Conservation (phyloP, 2,888 invertebrate species). For the Acanthacorydalis orientalis region DNA sequence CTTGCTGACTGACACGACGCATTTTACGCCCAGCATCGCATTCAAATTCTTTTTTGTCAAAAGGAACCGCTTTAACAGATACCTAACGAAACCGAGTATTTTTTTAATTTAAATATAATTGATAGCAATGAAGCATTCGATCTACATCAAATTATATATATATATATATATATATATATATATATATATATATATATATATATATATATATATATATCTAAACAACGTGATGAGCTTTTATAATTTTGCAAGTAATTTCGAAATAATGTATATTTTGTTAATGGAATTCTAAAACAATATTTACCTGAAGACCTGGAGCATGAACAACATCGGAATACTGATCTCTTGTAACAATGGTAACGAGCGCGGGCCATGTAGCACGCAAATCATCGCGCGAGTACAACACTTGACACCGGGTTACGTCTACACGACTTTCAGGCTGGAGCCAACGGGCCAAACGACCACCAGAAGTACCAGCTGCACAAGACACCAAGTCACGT, state of each 20-base stretch:
- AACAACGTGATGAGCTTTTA: too few relatives aligned
- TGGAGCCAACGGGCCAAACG: conserved; percentile 89
- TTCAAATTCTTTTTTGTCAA: conserved; percentile 46
- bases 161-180: too few relatives aligned
- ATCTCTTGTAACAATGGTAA: conserved; percentile 70
- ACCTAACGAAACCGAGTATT: conserved; percentile 28
- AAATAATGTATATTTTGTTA: too few relatives aligned
- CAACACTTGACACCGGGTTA: conserved; percentile 68
- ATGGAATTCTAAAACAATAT: neutral
- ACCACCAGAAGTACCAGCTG: conserved; percentile 75
- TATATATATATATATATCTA: too few relatives aligned
- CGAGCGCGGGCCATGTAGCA: conserved; percentile 70
- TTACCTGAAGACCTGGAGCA: conserved; percentile 69
- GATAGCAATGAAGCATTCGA: too few relatives aligned
- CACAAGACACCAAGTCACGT: conserved; percentile 78
- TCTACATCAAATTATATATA: too few relatives aligned
- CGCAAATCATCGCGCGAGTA: conserved; percentile 53
- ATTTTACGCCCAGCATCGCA: conserved; percentile 41
- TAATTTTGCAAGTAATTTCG: too few relatives aligned
- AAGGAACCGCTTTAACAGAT: conserved; percentile 55
- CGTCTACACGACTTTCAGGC: conserved; percentile 82
- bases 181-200: too few relatives aligned
- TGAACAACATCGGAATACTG: conserved; percentile 82
- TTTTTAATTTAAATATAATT: too few relatives aligned
- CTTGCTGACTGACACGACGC: conserved; percentile 29